Conservation (phyloP, 2,113 vertebrate genomes). For the Xyrauchen texanus region DNA sequence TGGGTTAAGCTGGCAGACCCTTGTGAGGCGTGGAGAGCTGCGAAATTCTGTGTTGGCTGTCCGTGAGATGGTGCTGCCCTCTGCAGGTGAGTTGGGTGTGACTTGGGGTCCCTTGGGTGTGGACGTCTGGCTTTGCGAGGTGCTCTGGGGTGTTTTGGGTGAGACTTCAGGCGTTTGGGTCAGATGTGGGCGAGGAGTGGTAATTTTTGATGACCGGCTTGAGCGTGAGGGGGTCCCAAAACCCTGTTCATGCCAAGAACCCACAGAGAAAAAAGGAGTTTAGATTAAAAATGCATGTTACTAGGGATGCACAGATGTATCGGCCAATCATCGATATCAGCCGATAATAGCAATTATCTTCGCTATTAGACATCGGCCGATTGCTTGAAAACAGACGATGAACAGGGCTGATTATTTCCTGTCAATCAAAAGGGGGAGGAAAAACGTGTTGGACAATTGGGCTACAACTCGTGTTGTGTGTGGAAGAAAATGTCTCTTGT, state of each 20-base stretch:
- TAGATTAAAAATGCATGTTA: too few species aligned
- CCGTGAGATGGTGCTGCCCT: slow-evolving; percentile 24
- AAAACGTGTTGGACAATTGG: too few species aligned
- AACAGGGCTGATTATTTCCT: too few species aligned
- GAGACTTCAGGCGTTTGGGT: not conserved
- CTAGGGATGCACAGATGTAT: too few species aligned
- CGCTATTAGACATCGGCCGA: too few species aligned
- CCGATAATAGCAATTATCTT: too few species aligned
- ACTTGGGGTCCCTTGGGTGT: slow-evolving; percentile 11
- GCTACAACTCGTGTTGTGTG: too few species aligned
- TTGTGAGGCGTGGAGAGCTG: slow-evolving; percentile 37
- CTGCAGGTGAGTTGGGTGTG: not conserved
- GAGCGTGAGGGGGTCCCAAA: not conserved
- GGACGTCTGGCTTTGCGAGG: not conserved
- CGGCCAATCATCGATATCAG: not conserved
- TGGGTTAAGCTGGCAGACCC: not conserved
- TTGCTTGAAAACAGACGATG: too few species aligned
- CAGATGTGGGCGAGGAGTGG: not conserved
- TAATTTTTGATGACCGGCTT: not conserved
- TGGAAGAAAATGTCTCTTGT: too few species aligned
- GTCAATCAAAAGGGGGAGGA: too few species aligned
- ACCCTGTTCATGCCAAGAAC: slow-evolving; percentile 7
- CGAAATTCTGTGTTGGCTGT: slow-evolving; percentile 32
- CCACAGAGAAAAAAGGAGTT: not conserved
- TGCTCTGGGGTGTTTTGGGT: not conserved